Evolutionary conservation across 2,888 invertebrate genomes (phyloP).

Genomic region (Rotaria macrura): DNA sequence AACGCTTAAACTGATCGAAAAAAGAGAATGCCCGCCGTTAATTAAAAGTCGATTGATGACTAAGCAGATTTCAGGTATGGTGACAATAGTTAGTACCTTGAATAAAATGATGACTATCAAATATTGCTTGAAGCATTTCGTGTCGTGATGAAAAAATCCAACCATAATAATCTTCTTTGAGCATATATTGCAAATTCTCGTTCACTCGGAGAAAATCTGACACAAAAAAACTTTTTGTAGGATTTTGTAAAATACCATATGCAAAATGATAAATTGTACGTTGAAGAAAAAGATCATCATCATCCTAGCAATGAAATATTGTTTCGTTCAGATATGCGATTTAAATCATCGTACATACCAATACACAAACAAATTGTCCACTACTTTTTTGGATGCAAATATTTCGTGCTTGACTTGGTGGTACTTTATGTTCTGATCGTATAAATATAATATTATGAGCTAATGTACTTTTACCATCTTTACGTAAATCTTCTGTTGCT

Average conservation of each 20-base stretch:
- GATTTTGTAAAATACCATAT: not conserved
- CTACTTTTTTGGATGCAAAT: not conserved
- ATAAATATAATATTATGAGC: not conserved
- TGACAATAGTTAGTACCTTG: not conserved
- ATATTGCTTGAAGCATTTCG: slow-evolving; percentile 2
- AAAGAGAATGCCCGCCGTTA: too few species aligned
- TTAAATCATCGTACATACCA: not conserved
- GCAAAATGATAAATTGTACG: slow-evolving; percentile 5
- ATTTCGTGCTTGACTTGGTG: not conserved
- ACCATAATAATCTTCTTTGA: not conserved
- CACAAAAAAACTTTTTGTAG: not conserved
- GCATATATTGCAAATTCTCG: not conserved
- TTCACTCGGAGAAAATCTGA: slow-evolving; percentile 7
- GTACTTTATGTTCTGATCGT: slow-evolving; percentile 6
- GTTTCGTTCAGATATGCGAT: too few species aligned
- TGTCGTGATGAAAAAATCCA: not conserved
- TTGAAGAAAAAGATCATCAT: not conserved
- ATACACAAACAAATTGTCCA: not conserved
- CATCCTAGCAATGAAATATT: not conserved
- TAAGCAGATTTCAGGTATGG: too few species aligned
- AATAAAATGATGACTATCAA: not conserved
- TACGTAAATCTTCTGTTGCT: not conserved
- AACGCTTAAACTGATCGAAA: too few species aligned
- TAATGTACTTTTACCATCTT: not conserved
- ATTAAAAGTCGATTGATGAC: too few species aligned